phyloP scores from a whole-genome alignment of 2,888 invertebrate genomes.

The Maniola hyperantus region DNA sequence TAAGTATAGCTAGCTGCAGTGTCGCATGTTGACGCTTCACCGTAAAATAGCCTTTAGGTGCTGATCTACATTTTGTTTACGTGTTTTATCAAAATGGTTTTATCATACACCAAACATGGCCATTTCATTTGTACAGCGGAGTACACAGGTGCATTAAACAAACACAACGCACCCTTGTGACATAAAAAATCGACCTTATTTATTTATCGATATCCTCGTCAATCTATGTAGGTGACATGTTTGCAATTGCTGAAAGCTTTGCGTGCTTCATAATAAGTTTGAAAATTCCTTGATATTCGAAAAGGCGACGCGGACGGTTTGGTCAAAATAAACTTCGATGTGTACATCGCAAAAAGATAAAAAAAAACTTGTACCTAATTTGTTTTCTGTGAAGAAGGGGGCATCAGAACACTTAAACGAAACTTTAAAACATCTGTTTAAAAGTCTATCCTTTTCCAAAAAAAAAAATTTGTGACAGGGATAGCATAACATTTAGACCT shows the following conservation, averaged over 20 bases:
- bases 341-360: not conserved
- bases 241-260: not conserved
- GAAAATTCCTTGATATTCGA: not conserved
- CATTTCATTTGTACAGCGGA: conserved; percentile 19
- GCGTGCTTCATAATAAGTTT: not conserved
- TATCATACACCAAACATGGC: conserved; percentile 12
- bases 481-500: too few species aligned
- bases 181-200: conserved; percentile 33
- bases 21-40: too few species aligned
- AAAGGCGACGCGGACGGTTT: not conserved
- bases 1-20: too few species aligned
- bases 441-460: too few species aligned
- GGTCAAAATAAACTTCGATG: not conserved
- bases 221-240: conserved; percentile 2
- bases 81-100: conserved; percentile 9
- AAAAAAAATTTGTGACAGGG: too few species aligned
- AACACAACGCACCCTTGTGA: conserved; percentile 31
- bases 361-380: too few species aligned
- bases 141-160: conserved; percentile 30
- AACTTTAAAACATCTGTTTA: too few species aligned
- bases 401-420: too few species aligned
- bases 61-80: not conserved
- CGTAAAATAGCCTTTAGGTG: too few species aligned
- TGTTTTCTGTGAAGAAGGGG: too few species aligned
- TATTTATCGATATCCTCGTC: conserved; percentile 29